Base-by-base conservation (phyloP, 2,113 vertebrate genomes). In the Microtus oregoni region DNA sequence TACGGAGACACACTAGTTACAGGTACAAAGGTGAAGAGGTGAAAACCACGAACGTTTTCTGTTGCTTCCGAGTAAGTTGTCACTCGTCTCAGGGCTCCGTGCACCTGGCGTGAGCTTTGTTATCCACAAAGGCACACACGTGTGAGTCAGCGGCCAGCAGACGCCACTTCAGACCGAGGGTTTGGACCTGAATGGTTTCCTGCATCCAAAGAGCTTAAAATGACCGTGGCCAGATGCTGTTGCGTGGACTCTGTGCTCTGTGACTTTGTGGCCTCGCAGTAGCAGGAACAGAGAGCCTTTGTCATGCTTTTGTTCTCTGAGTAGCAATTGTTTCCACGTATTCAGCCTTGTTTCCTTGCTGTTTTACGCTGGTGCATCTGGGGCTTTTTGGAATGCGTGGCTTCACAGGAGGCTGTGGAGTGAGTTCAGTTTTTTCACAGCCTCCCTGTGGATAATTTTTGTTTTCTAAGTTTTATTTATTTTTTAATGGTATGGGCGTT, bases 1-100 rank as follows among this genome's bases (percentile, higher is more conserved):
- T 99, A 99, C 96, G 99, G 99, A 97, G 99, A 99, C 98, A 99
- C 99, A 2, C 99, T 99, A 90, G 98, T 99, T 85, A 99, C 99
- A 99, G 99, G 99, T 99, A 98, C 92, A 85, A 81, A 97, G n/a
- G 6, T 19, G 41, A 94, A 97, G 92, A 89, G 91, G 24, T 15
- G 86, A 87, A 96, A 76, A 92, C 89, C 22, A 1, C 2, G 75
- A 96, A 81, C 77, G 22, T 92, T 97, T 94, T 92, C 68, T 68
- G 32, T 70, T 91, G 41, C 67, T 96, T 97, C 83, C 58, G 73
- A 87, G 94, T 90, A 92, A 87, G 22, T 65, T 38, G 28, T 90
- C 63, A 92, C 68, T 92, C 67, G 1, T 92, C 50, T 83, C 63
- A 82, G 8, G 32, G 76, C 88, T 91, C 77, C 79, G 63, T 72